A percentile compares a stretch with the other conserved stretches of the same genome.
These are phyloP conservation scores for Diabrotica undecimpunctata DNA, from an alignment of 1,140 invertebrate genomes.

Conservation along the genomic window DNA sequence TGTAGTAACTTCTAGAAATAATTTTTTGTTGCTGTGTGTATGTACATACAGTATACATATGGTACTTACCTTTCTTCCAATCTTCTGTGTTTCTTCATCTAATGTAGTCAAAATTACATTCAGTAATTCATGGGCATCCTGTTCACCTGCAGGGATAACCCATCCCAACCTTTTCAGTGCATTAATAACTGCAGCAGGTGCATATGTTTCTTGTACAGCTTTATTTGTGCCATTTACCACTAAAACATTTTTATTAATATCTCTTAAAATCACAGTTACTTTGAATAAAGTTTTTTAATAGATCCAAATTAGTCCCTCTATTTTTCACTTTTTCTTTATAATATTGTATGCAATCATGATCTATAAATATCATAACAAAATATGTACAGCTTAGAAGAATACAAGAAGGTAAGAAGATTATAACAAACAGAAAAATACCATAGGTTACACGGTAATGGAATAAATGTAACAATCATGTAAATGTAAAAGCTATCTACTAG, in stretches of 20 bases:
- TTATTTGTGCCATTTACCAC: slow-evolving; percentile 74
- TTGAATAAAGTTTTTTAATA: too few species aligned
- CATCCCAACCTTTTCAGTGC: slow-evolving; percentile 72
- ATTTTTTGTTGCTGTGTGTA: background rate
- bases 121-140: slow-evolving; percentile 90
- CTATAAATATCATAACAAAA: too few species aligned
- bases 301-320: too few species aligned
- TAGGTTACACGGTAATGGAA: too few species aligned
- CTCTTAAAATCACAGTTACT: background rate
- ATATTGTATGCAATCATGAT: too few species aligned
- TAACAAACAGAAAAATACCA: too few species aligned
- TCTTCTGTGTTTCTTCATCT: slow-evolving; percentile 71
- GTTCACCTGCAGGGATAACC: slow-evolving; percentile 84
- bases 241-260: slow-evolving; percentile 39
- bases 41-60: background rate
- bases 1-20: too few species aligned
- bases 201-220: slow-evolving; percentile 53
- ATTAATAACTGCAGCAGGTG: slow-evolving; percentile 72
- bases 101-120: slow-evolving; percentile 82
- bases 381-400: too few species aligned
- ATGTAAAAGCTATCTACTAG: too few species aligned
- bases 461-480: too few species aligned
- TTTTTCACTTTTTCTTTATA: too few species aligned
- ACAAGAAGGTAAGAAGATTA: too few species aligned
- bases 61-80: slow-evolving; percentile 48